These are phyloP conservation scores for Chymomyza costata DNA, from an alignment of 1,140 invertebrate genomes.

Conservation along the genomic window DNA sequence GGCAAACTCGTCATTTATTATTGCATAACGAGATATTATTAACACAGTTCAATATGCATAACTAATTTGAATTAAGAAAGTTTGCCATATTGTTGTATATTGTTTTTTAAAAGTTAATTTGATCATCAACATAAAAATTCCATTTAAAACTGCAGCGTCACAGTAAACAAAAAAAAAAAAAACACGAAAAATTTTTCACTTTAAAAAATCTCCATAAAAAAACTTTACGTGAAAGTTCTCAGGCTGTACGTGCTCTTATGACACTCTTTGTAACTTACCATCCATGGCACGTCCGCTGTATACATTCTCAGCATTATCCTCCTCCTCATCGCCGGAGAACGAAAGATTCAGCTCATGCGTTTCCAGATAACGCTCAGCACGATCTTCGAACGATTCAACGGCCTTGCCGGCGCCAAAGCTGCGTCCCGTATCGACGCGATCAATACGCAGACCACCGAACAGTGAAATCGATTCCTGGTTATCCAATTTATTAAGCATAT, in stretches of 20 bases:
- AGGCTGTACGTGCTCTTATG: background rate
- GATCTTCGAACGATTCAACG: slow-evolving; percentile 72
- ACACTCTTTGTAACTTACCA: slow-evolving; percentile 42
- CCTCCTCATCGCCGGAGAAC: slow-evolving; percentile 63
- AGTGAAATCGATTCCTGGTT: slow-evolving; percentile 67
- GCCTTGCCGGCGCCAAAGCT: slow-evolving; percentile 53
- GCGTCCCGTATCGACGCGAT: slow-evolving; percentile 57
- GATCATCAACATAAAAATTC: no score
- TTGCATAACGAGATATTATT: no score
- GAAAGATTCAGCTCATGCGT: slow-evolving; percentile 75
- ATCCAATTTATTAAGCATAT: slow-evolving; percentile 75
- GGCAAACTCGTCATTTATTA: no score
- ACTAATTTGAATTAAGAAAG: no score
- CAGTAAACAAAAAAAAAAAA: no score
- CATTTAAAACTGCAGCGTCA: no score
- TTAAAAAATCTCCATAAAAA: no score
- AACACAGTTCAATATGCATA: no score
- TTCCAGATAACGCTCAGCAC: slow-evolving; percentile 74
- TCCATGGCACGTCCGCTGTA: slow-evolving; percentile 68
- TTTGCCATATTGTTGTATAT: no score
- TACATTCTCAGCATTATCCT: slow-evolving; percentile 61
- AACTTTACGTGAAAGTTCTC: slow-evolving; percentile 19
- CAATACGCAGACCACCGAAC: slow-evolving; percentile 71
- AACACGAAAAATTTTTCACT: no score
- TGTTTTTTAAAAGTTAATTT: no score